Evolutionary conservation across 1,140 invertebrate genomes (phyloP).

Genomic region (Zaprionus ornatus): DNA sequence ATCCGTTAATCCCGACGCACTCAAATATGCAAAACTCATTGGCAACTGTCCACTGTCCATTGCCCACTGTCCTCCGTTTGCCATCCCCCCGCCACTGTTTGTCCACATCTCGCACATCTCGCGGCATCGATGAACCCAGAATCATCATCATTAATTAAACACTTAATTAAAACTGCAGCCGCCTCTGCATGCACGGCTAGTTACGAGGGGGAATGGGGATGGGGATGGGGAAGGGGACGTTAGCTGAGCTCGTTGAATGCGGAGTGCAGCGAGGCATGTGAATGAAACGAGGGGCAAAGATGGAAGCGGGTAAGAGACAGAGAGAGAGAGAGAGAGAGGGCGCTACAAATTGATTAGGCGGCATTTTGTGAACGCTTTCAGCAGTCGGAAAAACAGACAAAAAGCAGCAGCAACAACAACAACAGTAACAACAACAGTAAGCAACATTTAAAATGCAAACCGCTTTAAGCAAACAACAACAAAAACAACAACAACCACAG

Average conservation of each 20-base stretch:
- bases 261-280: slow-evolving; percentile 14
- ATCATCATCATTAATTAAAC: slow-evolving; percentile 51
- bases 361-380: slow-evolving; percentile 36
- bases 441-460: slow-evolving; percentile 32
- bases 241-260: slow-evolving; percentile 5
- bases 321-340: background rate
- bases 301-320: too few species aligned
- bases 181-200: background rate
- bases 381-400: slow-evolving; percentile 19
- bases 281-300: background rate
- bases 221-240: background rate
- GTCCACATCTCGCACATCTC: slow-evolving; percentile 7
- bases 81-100: slow-evolving; percentile 8
- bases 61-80: slow-evolving; percentile 12
- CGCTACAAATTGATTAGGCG: slow-evolving; percentile 45
- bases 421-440: background rate
- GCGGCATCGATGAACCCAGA: slow-evolving; percentile 32
- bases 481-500: slow-evolving; percentile 4
- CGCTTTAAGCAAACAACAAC: slow-evolving; percentile 36
- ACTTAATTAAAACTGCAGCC: slow-evolving; percentile 54
- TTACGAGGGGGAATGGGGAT: background rate
- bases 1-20: slow-evolving; percentile 32
- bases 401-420: slow-evolving; percentile 12
- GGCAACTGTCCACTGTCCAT: slow-evolving; percentile 11
- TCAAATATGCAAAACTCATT: slow-evolving; percentile 39